Evolutionary conservation across 2,113 vertebrate genomes (phyloP), one percentile per base, ranked within the genome.

Genomic region (Stegastes partitus): DNA sequence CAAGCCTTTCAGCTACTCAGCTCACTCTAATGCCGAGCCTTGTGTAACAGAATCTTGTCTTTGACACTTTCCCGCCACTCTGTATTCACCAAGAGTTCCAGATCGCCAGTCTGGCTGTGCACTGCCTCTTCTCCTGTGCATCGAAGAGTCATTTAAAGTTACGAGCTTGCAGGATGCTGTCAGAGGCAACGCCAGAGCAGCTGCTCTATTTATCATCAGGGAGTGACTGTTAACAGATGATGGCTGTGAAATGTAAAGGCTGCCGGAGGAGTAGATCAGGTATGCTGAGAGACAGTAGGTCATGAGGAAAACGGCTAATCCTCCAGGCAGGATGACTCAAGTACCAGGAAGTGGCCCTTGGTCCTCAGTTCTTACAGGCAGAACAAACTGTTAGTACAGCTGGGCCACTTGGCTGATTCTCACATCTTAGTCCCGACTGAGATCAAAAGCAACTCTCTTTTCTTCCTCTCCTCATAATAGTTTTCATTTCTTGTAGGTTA

Each of bases 131-230:
- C 61, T 74, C 68, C 62, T 57, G 66, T 23, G 56, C 81, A 69
- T 57, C 25, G 53, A 76, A 70, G 84, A 84, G 82, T 79, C 76
- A 55, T 83, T 90, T 85, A 83, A 86, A 90, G 86, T 88, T 86
- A 87, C n/a, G 71, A 81, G 79, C 68, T 85, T 54, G 83, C 84
- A 77, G 83, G 81, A 77, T 80, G 64, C 86, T 67, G 73, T 77
- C 84, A 71, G 76, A 80, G 79, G 64, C 81, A 62, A 85, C 85
- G 86, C 79, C 81, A 39, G 74, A 86, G 79, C 88, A 82, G 78
- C 83, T 81, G 89, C 72, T 74, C 69, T 79, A 77, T 86, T 87
- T 86, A 80, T 89, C 82, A 72, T 63, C 56, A 44, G 79, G 74
- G 72, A 79, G 63, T 12, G 77, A 61, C 79, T 71, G 61, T 68